These are phyloP conservation scores for Parapristionchus giblindavisi DNA, from an alignment of 2,888 invertebrate species.

Conservation along the genomic window DNA sequence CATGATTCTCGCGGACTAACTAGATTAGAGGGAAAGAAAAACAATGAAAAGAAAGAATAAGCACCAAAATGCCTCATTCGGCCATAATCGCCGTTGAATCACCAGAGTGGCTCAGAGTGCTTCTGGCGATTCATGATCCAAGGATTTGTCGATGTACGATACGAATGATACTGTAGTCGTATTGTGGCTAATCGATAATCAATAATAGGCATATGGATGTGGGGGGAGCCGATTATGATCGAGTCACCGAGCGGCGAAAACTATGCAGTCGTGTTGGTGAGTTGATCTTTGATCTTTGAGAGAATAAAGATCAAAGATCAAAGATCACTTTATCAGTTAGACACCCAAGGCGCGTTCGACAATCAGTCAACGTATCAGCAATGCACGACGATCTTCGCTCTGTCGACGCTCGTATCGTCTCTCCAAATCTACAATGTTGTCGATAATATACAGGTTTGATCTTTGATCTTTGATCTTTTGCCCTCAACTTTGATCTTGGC, in stretches of 20 bases:
- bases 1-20: no score
- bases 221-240: slow-evolving; percentile 70
- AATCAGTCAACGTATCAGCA: slow-evolving; percentile 87
- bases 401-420: slow-evolving; percentile 96
- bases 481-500: neutral
- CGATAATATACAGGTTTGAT: slow-evolving; percentile 83
- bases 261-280: slow-evolving; percentile 62
- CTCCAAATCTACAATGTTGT: slow-evolving; percentile 90
- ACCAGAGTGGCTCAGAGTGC: no score
- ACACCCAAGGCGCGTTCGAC: slow-evolving; percentile 96
- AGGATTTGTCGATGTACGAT: no score
- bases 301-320: no score
- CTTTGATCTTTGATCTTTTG: neutral
- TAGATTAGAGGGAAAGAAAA: no score
- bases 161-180: no score
- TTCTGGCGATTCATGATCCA: no score
- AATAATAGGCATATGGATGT: slow-evolving; percentile 70
- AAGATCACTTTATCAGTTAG: slow-evolving; percentile 81
- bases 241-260: slow-evolving; percentile 64
- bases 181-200: no score
- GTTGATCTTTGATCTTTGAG: no score
- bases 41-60: no score
- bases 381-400: slow-evolving; percentile 95
- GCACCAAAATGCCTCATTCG: no score
- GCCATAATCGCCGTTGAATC: no score